Conservation (phyloP, 2,113 vertebrate species). For the Sclerurus mexicanus region DNA sequence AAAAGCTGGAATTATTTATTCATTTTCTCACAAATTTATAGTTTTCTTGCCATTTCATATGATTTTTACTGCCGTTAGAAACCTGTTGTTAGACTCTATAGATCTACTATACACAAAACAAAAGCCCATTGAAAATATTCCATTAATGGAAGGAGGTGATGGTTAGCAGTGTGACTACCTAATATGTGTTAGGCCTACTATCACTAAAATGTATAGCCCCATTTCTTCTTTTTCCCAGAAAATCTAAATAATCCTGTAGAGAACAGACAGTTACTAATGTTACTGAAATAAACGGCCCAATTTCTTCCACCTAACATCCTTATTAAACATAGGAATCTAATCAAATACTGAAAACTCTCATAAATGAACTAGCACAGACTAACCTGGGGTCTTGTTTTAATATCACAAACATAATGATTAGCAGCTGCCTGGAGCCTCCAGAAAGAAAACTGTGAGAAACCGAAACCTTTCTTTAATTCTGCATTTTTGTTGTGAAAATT, state of each 20-base stretch:
- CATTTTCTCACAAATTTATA: not conserved
- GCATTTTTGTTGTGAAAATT: conserved; percentile 48
- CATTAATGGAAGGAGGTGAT: not conserved
- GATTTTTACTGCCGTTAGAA: not conserved
- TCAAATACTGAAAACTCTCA: conserved; percentile 69
- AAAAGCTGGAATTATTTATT: not conserved
- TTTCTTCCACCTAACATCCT: not conserved
- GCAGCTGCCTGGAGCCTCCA: conserved; percentile 35
- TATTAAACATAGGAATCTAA: conserved; percentile 66
- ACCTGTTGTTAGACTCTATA: not conserved
- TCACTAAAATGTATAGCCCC: not conserved
- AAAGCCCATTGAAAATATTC: not conserved
- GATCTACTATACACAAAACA: not conserved
- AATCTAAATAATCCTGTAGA: not conserved
- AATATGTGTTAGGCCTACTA: not conserved
- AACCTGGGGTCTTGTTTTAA: conserved; percentile 68
- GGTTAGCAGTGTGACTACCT: not conserved
- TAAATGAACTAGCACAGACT: conserved; percentile 62
- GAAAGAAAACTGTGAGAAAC: conserved; percentile 21
- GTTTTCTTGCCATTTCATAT: not conserved
- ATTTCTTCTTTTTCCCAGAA: not conserved
- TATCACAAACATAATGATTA: conserved; percentile 70
- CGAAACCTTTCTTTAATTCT: conserved; percentile 60
- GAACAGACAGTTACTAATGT: not conserved
- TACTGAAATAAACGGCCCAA: not conserved